Evolutionary conservation across 2,888 invertebrate species (phyloP), one percentile per base, ranked within the genome.

Genomic region (Chloromyia formosa): DNA sequence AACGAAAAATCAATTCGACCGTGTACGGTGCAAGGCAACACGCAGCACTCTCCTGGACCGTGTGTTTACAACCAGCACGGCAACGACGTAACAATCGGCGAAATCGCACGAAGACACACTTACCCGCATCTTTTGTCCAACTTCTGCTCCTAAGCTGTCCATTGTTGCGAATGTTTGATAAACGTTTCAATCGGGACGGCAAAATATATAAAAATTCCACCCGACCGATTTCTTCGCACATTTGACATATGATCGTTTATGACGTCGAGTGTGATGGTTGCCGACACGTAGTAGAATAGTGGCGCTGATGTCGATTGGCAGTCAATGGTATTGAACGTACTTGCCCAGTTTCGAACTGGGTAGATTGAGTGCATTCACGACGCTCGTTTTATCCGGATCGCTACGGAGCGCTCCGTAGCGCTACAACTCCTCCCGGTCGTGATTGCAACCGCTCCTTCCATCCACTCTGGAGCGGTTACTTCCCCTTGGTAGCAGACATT

Each of bases 51-150:
- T 35, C 27, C 27, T 7, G 27, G 7, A 35, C 27, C 7, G 3
- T 35, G n/a, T 35, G 27, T 35, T 35, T 35, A 35, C 27, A 35
- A 35, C 7, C 27, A 4, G 3, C 27, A 35, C 27, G 27, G 27
- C 2, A 4, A 35, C 27, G 27, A 35, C 27, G 27, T n/a, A 49
- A 49, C 14, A 49, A 12, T 18, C 16, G 64, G 42, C 12, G 42
- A 40, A 22, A n/a, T 27, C 20, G 73, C n/a, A 69, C 53, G 66
- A 10, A 20, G 16, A 12, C 3, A 72, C 75, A 85, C 88, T 89
- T 88, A 94, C 94, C 86, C 94, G 88, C 89, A 94, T 93, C 87
- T 94, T 94, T 84, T 93, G 93, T 10, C 94, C 94, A 80, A 94
- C 93, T 88, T 94, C 94, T 79, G 92, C 91, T 79, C 94, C 94